Evolutionary conservation across 2,888 invertebrate species (phyloP), one percentile per base, ranked within the genome.

Genomic region (Dinocampus coccinellae): DNA sequence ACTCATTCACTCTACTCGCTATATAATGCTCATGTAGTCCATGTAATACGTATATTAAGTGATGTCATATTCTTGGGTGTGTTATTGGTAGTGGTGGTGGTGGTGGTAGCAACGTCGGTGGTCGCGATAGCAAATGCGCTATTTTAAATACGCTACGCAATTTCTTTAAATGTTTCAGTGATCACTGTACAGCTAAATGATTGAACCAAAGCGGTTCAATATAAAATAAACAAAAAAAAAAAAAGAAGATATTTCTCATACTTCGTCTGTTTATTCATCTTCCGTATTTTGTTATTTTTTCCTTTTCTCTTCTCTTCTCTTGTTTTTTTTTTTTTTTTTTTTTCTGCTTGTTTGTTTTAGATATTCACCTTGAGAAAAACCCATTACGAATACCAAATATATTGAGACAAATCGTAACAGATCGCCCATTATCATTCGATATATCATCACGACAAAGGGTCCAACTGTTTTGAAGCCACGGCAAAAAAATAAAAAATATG

Each of bases 401-500:
- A 99, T 99, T 61, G 95, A 94, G 74, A 98, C 97, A 88, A 99
- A 99, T 76, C 99, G 91, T 29, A 98, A 89, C 34, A 99, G 90
- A 89, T 99, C 99, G 69, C 98, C 97, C 92, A 95, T 94, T 62
- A 99, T 95, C 97, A 99, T 99, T 77, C 98, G 92, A 89, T 99
- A 99, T 80, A 99, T 97, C 98, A 99, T 99, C 78, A 98, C 97
- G n/a, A 99, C 99, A 91, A 99, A 99, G 0, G 99, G 99, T 3
- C 99, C 99, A 0, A 99, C 98, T 0, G 98, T 97, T 88, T 97
- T 97, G 88, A 99, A 97, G 13, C 98, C 98, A 83, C 99, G 97
- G 89, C 98, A 99, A 88, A 98, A 99, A 89, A 98, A 99, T 66
- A 99, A 89, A 87, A 98, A 98, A 88, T 98, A 99, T 0, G 98